A percentile compares a stretch with the other conserved stretches of the same genome.
phyloP scores from a whole-genome alignment of 30 jellyfish, hydroid and myxozoan species.

The Hydra vulgaris region DNA sequence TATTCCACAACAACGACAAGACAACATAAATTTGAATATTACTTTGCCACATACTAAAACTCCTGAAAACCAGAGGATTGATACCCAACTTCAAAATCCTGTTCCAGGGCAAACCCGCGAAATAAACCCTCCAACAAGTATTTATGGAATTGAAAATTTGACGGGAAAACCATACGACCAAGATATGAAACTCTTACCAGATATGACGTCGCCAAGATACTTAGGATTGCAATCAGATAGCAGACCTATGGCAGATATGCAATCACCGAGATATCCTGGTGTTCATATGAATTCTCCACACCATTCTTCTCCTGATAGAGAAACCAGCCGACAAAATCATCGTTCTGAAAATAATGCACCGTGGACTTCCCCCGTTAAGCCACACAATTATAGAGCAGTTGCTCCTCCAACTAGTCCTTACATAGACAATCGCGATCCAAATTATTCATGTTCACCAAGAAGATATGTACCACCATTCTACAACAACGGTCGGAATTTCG shows the following conservation, averaged over 20 bases:
- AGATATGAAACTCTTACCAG: constrained; percentile 20
- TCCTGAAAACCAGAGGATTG: background rate
- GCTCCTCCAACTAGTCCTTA: constrained; percentile 28
- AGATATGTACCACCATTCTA: constrained; percentile 30
- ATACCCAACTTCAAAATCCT: constrained; percentile 6
- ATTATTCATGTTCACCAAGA: constrained; percentile 19
- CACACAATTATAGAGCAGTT: constrained; percentile 24
- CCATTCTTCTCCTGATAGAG: constrained; percentile 36
- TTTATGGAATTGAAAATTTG: constrained; percentile 29
- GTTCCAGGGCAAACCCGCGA: constrained; percentile 23
- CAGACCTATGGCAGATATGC: constrained; percentile 15
- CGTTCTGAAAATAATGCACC: constrained; percentile 7
- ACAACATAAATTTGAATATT: background rate
- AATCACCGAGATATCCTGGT: constrained; percentile 29
- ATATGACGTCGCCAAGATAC: constrained; percentile 10
- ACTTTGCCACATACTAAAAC: background rate
- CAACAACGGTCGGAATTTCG: constrained; percentile 19
- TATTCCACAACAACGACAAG: background rate
- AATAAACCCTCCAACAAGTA: constrained; percentile 29
- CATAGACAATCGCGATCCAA: constrained; percentile 20
- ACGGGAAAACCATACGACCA: constrained; percentile 34
- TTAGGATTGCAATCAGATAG: background rate
- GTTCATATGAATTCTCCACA: constrained; percentile 24
- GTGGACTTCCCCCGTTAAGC: constrained; percentile 22
- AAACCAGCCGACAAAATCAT: constrained; percentile 15